Evolutionary conservation across 2,113 vertebrate genomes (phyloP).

Genomic region (Hippocampus barbouri): DNA sequence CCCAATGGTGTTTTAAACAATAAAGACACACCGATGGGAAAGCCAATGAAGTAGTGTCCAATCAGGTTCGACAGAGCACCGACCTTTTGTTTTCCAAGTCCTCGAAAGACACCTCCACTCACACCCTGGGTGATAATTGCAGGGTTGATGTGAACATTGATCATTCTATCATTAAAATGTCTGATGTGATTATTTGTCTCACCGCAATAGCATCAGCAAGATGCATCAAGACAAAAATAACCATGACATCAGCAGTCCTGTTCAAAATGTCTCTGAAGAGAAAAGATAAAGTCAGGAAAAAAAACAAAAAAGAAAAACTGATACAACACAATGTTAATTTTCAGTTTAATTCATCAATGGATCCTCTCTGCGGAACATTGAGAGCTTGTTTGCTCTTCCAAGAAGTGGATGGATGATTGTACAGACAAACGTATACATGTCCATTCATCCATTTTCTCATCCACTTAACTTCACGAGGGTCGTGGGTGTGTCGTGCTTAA

Average conservation of each 20-base stretch:
- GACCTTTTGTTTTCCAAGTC: slow-evolving; percentile 78
- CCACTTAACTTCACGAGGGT: too few species aligned
- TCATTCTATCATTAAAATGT: background rate
- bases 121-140: slow-evolving; percentile 62
- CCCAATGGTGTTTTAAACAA: slow-evolving; percentile 80
- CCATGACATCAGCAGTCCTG: slow-evolving; percentile 59
- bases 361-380: too few species aligned
- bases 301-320: background rate
- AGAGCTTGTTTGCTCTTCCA: too few species aligned
- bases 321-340: background rate
- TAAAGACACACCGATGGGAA: slow-evolving; percentile 76
- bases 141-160: background rate
- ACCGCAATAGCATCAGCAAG: slow-evolving; percentile 65
- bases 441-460: too few species aligned
- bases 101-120: slow-evolving; percentile 77
- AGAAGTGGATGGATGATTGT: too few species aligned
- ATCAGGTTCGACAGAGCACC: slow-evolving; percentile 78
- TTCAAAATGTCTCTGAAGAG: slow-evolving; percentile 63
- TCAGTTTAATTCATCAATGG: too few species aligned
- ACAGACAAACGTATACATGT: too few species aligned
- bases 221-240: slow-evolving; percentile 59
- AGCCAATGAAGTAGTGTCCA: slow-evolving; percentile 75
- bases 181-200: slow-evolving; percentile 16
- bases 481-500: too few species aligned
- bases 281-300: background rate